Evolutionary conservation across 1,140 invertebrate genomes (phyloP).

Genomic region (Aphidius gifuensis): DNA sequence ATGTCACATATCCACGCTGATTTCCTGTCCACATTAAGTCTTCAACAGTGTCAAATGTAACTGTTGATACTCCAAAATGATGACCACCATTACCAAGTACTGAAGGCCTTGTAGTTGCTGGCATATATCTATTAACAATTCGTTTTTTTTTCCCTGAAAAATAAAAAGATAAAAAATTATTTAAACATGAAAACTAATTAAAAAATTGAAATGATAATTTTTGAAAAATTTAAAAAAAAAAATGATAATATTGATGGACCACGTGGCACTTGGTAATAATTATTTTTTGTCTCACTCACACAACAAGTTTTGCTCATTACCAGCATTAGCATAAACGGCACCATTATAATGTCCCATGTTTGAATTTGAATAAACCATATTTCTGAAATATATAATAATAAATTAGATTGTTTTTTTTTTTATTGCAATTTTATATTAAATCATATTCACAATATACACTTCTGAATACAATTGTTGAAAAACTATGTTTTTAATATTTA

Average conservation of each 20-base stretch:
- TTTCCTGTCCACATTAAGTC: constrained; percentile 95
- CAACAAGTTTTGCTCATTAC: constrained; percentile 37
- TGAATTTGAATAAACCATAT: constrained; percentile 43
- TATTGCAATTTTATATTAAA: background rate
- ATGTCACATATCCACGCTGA: constrained; percentile 91
- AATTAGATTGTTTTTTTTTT: background rate
- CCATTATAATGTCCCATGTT: constrained; percentile 41
- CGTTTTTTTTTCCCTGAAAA: constrained; percentile 42
- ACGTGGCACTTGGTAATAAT: constrained; percentile 9
- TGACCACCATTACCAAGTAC: constrained; percentile 84
- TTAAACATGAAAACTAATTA: background rate
- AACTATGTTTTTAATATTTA: too few species aligned
- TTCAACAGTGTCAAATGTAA: constrained; percentile 83
- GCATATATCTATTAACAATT: constrained; percentile 44
- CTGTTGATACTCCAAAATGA: constrained; percentile 79
- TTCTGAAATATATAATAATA: constrained; percentile 6
- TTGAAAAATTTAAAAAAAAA: too few species aligned
- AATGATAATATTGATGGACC: background rate
- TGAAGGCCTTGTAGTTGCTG: constrained; percentile 53
- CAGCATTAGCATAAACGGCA: constrained; percentile 32
- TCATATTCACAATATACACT: constrained; percentile 3
- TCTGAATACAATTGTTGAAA: background rate
- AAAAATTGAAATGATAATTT: too few species aligned
- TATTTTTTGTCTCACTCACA: constrained; percentile 36
- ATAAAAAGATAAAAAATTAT: constrained; percentile 22